Percentiles rank a stretch among this genome's conserved stretches.
phyloP scores from a whole-genome alignment of 2,888 invertebrate species.

The Drepana falcataria region DNA sequence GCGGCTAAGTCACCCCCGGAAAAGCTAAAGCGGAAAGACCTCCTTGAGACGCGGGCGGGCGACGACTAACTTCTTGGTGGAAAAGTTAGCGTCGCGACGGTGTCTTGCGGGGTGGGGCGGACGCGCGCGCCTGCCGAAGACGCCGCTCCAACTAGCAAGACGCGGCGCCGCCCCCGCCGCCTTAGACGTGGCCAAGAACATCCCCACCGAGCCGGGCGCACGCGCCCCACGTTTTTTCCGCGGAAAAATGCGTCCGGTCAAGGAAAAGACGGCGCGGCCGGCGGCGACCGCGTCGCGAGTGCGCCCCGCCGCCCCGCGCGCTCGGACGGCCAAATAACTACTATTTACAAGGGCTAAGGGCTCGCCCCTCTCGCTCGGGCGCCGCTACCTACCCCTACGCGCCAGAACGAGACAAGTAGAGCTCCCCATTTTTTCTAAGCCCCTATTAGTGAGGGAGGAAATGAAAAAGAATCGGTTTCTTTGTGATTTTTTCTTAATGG shows the following conservation, averaged over 20 bases:
- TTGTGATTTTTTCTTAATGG: slow-evolving; percentile 74
- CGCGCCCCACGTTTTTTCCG: slow-evolving; percentile 76
- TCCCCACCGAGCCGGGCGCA: slow-evolving; percentile 74
- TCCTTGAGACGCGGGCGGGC: slow-evolving; percentile 77
- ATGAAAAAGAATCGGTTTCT: slow-evolving; percentile 76
- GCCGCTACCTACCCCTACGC: slow-evolving; percentile 53
- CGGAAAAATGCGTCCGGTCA: slow-evolving; percentile 78
- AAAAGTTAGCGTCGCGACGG: slow-evolving; percentile 77
- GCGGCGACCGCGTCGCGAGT: slow-evolving; percentile 35
- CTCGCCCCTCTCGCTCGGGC: slow-evolving; percentile 18
- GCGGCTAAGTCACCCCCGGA: slow-evolving; percentile 36
- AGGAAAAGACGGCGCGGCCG: slow-evolving; percentile 69
- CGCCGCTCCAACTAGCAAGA: slow-evolving; percentile 78
- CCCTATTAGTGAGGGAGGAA: slow-evolving; percentile 74
- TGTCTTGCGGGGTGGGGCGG: slow-evolving; percentile 77
- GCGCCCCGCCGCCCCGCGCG: slow-evolving; percentile 24
- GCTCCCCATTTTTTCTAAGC: slow-evolving; percentile 72
- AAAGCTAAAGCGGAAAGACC: slow-evolving; percentile 71
- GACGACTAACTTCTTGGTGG: slow-evolving; percentile 80
- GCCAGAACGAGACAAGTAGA: slow-evolving; percentile 66
- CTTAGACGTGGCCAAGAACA: slow-evolving; percentile 76
- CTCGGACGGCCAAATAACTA: slow-evolving; percentile 22
- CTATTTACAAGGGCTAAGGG: slow-evolving; percentile 1
- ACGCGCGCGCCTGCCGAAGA: slow-evolving; percentile 76
- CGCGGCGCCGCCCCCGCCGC: slow-evolving; percentile 76